Evolutionary conservation across 2,797 vertebrate species (phyloP).

Genomic region (Heterohyrax brucei): DNA sequence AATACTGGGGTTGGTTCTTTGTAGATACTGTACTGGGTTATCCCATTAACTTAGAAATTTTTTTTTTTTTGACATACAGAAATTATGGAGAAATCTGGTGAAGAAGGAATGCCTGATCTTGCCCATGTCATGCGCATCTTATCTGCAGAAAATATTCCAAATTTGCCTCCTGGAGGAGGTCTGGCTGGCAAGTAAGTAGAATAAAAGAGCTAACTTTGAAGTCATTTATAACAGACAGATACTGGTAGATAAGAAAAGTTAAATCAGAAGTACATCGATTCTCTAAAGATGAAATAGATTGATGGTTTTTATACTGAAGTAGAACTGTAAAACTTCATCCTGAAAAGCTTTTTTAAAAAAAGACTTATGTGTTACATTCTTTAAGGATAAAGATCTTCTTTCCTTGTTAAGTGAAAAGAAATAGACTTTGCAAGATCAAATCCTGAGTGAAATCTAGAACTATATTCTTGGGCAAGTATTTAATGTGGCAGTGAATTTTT

Average conservation of each 20-base stretch:
- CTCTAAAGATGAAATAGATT: conserved; percentile 49
- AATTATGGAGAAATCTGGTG: conserved; percentile 96
- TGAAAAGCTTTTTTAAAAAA: conserved; percentile 31
- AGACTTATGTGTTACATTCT: conserved; percentile 6
- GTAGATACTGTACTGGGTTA: conserved; percentile 63
- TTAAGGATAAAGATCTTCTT: conserved; percentile 50
- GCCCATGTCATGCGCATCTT: conserved; percentile 97
- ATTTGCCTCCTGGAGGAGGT: conserved; percentile 98
- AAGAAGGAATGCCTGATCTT: conserved; percentile 98
- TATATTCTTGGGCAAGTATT: conserved; percentile 6
- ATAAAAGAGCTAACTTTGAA: conserved; percentile 66
- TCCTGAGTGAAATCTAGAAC: conserved; percentile 56
- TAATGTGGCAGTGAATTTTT: conserved; percentile 23
- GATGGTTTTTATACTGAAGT: conserved; percentile 35
- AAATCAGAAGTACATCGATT: conserved; percentile 50
- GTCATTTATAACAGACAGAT: conserved; percentile 70
- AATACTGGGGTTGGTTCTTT: conserved; percentile 58
- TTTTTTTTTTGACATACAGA: conserved; percentile 91
- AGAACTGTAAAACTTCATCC: conserved; percentile 59
- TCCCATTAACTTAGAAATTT: conserved; percentile 81
- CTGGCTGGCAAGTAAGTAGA: conserved; percentile 98
- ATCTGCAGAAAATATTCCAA: conserved; percentile 97
- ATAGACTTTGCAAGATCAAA: conserved; percentile 31
- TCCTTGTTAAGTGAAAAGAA: conserved; percentile 54
- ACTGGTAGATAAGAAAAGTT: conserved; percentile 15